Conservation (phyloP, 2,797 vertebrate species). For the Chanos chanos region DNA sequence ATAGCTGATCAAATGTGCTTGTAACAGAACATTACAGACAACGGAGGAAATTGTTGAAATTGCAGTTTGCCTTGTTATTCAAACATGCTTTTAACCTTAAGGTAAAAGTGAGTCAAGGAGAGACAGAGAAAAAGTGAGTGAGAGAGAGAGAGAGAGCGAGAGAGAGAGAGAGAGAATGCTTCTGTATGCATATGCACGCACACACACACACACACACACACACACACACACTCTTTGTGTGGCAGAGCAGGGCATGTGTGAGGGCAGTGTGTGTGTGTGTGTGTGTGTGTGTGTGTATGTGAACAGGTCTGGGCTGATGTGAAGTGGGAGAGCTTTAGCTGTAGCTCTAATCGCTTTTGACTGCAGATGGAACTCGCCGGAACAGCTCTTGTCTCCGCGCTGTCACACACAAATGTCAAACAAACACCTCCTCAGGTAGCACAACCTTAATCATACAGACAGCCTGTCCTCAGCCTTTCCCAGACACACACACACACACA, state of each 20-base stretch:
- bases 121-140: no score
- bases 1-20: conserved; percentile 64
- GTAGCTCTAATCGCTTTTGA: conserved; percentile 77
- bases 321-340: conserved; percentile 66
- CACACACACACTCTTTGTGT: conserved; percentile 30
- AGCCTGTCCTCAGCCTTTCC: conserved; percentile 78
- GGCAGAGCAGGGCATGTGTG: neutral
- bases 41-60: conserved; percentile 59
- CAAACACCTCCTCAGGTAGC: conserved; percentile 85
- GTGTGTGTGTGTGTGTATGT: conserved; percentile 26
- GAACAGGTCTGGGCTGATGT: conserved; percentile 53
- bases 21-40: conserved; percentile 56
- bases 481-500: conserved; percentile 43
- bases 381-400: conserved; percentile 69
- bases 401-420: conserved; percentile 83
- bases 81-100: conserved; percentile 66
- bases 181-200: no score
- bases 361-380: conserved; percentile 63
- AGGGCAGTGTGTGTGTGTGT: neutral
- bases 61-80: conserved; percentile 54
- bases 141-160: no score
- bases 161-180: no score
- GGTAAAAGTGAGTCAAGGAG: conserved; percentile 65
- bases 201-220: neutral
- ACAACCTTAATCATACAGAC: conserved; percentile 78